Evolutionary conservation across 2,113 vertebrate species (phyloP).

Genomic region (Anhinga rufa): DNA sequence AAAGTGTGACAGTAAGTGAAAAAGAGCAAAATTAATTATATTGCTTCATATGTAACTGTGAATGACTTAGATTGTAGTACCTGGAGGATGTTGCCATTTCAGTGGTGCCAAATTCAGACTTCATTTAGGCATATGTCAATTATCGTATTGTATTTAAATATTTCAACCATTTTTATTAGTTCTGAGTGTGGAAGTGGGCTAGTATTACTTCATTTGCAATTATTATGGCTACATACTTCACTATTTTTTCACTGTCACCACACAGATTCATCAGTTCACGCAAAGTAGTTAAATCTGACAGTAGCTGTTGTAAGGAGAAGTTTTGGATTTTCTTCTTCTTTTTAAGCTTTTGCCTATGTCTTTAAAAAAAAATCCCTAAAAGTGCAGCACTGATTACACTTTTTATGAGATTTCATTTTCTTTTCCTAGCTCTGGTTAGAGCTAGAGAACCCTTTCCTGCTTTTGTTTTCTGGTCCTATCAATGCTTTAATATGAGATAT

Average conservation of each 20-base stretch:
- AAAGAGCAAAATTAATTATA: background rate
- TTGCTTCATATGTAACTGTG: background rate
- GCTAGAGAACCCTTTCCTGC: background rate
- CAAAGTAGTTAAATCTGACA: background rate
- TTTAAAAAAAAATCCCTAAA: background rate
- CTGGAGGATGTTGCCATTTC: background rate
- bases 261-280: background rate
- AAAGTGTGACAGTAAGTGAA: background rate
- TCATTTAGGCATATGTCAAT: background rate
- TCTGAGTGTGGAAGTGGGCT: background rate
- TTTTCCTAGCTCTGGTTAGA: background rate
- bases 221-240: background rate
- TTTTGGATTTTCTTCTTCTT: background rate
- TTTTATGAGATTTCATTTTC: background rate
- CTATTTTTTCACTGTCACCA: background rate
- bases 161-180: background rate
- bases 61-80: background rate
- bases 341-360: background rate
- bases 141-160: background rate
- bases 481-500: background rate
- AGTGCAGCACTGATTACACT: background rate
- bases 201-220: background rate
- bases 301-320: accelerated
- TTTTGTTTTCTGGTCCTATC: background rate
- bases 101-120: background rate